Conservation (phyloP, 2,888 invertebrate genomes). For the Cheilosia vernalis region DNA sequence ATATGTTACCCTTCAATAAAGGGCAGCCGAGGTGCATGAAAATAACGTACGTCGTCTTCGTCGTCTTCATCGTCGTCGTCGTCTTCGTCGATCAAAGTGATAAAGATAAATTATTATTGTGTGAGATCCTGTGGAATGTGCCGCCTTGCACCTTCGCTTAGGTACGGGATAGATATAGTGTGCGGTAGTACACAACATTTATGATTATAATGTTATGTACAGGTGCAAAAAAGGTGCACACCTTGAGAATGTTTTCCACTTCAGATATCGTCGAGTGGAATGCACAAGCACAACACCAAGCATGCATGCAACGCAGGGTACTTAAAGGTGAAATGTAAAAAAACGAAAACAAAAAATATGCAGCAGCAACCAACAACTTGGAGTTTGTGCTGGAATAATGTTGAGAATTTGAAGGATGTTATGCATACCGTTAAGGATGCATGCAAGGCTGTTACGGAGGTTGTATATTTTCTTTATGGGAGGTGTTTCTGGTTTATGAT, state of each 20-base stretch:
- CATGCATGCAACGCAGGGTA: background rate
- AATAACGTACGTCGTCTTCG: conserved; percentile 10
- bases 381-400: conserved; percentile 12
- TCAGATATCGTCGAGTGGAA: conserved; percentile 30
- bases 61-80: conserved; percentile 47
- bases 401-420: conserved; percentile 51
- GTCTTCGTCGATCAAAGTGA: conserved; percentile 68
- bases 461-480: conserved; percentile 12
- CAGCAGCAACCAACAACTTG: background rate
- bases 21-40: conserved; percentile 27
- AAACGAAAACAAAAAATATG: background rate
- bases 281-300: conserved; percentile 19
- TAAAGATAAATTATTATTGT: conserved; percentile 75
- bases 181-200: conserved; percentile 68
- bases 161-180: conserved; percentile 7
- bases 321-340: conserved; percentile 39
- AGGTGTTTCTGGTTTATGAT: conserved; percentile 21
- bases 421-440: conserved; percentile 56
- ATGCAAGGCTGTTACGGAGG: conserved; percentile 29
- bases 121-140: conserved; percentile 61
- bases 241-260: conserved; percentile 70
- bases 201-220: conserved; percentile 73
- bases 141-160: conserved; percentile 31
- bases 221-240: conserved; percentile 75
- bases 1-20: conserved; percentile 53